Evolutionary conservation across 2,888 invertebrate genomes (phyloP).

Genomic region (Ischnura elegans): DNA sequence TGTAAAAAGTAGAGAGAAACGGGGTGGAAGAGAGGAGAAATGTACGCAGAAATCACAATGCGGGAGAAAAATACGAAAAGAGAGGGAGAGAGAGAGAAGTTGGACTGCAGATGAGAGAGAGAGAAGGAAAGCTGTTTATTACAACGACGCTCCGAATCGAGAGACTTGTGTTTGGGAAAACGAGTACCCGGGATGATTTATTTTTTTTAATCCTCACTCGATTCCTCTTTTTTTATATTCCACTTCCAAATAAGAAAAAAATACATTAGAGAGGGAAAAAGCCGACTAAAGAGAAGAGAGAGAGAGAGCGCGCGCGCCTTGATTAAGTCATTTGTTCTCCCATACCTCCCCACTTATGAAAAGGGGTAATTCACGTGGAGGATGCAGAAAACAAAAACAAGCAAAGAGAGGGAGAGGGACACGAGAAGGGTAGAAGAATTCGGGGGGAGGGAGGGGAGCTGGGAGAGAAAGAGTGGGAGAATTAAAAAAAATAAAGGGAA

Average conservation of each 20-base stretch:
- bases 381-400: conserved; percentile 21
- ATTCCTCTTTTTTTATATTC: not conserved
- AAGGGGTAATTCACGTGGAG: conserved; percentile 57
- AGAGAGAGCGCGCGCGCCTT: conserved; percentile 53
- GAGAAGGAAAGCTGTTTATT: not conserved
- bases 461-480: too few relatives aligned
- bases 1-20: not conserved
- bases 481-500: not conserved
- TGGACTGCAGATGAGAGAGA: not conserved
- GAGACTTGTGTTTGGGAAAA: conserved; percentile 26
- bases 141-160: conserved; percentile 13
- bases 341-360: not conserved
- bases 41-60: too few relatives aligned
- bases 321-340: conserved; percentile 61
- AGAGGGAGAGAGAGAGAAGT: not conserved
- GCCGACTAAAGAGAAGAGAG: conserved; percentile 35
- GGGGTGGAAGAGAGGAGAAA: too few relatives aligned
- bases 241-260: conserved; percentile 12
- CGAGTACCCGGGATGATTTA: not conserved
- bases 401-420: too few relatives aligned
- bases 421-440: not conserved
- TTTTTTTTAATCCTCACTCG: not conserved
- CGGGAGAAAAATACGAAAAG: not conserved
- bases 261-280: conserved; percentile 19
- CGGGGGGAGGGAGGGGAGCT: not conserved